Conservation (phyloP, 2,888 invertebrate genomes). For the Acrocyrtus sp. region DNA sequence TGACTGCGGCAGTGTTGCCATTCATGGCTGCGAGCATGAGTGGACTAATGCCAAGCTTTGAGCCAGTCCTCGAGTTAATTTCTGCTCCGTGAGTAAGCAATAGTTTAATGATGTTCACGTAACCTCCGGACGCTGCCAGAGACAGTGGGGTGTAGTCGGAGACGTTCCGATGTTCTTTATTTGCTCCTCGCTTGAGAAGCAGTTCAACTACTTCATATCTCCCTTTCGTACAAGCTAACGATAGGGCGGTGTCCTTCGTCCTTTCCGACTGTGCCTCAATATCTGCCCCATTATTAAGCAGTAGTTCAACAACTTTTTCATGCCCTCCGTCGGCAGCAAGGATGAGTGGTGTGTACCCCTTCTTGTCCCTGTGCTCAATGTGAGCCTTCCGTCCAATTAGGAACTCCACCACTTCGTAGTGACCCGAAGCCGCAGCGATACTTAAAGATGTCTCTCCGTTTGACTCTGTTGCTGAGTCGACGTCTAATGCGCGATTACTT, state of each 20-base stretch:
- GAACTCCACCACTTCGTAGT: slow-evolving; percentile 93
- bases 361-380: slow-evolving; percentile 98
- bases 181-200: slow-evolving; percentile 87
- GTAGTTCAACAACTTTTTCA: slow-evolving; percentile 89
- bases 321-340: slow-evolving; percentile 97
- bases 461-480: slow-evolving; percentile 97
- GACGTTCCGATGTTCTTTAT: slow-evolving; percentile 98
- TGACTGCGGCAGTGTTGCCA: slow-evolving; percentile 79
- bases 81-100: slow-evolving; percentile 94
- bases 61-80: slow-evolving; percentile 97
- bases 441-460: slow-evolving; percentile 99
- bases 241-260: slow-evolving; percentile 98
- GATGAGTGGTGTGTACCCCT: slow-evolving; percentile 97
- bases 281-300: slow-evolving; percentile 94
- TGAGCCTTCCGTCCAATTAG: slow-evolving; percentile 92
- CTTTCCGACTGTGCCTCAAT: slow-evolving; percentile 99
- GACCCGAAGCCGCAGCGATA: slow-evolving; percentile 96
- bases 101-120: slow-evolving; percentile 97
- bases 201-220: slow-evolving; percentile 96
- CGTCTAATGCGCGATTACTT: slow-evolving; percentile 73
- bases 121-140: slow-evolving; percentile 97
- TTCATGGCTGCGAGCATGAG: slow-evolving; percentile 81
- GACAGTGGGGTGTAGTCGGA: slow-evolving; percentile 99
- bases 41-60: slow-evolving; percentile 97
- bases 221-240: slow-evolving; percentile 96